phyloP scores from a whole-genome alignment of 2,888 invertebrate genomes.

The Flexamia atlantica region DNA sequence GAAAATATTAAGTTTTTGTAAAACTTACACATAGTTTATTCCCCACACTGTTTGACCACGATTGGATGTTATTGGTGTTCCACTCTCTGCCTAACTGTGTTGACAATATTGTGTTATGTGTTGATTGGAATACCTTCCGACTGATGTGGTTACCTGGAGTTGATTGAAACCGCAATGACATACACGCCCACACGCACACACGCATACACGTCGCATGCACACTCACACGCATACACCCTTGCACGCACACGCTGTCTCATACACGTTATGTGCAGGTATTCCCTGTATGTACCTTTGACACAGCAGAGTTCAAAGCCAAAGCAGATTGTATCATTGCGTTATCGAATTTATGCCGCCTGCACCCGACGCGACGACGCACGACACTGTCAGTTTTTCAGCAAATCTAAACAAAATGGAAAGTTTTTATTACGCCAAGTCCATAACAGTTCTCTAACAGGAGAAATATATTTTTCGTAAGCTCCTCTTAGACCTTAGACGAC shows the following conservation, averaged over 20 bases:
- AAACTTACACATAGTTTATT: no score
- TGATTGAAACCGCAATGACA: slow-evolving; percentile 13
- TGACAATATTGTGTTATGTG: background rate
- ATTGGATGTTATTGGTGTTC: background rate
- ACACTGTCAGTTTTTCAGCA: no score
- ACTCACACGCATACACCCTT: background rate
- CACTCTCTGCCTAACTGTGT: background rate
- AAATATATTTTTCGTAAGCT: no score
- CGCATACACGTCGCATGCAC: background rate
- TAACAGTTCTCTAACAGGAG: no score
- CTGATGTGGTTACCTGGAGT: slow-evolving; percentile 29
- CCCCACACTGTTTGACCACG: no score
- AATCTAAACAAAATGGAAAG: no score
- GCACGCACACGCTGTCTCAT: background rate
- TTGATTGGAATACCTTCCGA: slow-evolving; percentile 27
- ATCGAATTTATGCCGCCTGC: slow-evolving; percentile 5
- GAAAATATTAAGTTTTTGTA: no score
- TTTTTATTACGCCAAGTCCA: no score
- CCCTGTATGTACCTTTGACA: background rate
- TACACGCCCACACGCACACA: background rate
- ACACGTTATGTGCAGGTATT: background rate
- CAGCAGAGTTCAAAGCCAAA: background rate
- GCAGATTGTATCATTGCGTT: background rate
- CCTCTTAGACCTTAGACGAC: no score
- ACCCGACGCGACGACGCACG: background rate